Percentiles rank a stretch among this genome's conserved stretches.
These are phyloP conservation scores for Acheta domesticus DNA, from an alignment of 2,888 invertebrate species.

Conservation along the genomic window DNA sequence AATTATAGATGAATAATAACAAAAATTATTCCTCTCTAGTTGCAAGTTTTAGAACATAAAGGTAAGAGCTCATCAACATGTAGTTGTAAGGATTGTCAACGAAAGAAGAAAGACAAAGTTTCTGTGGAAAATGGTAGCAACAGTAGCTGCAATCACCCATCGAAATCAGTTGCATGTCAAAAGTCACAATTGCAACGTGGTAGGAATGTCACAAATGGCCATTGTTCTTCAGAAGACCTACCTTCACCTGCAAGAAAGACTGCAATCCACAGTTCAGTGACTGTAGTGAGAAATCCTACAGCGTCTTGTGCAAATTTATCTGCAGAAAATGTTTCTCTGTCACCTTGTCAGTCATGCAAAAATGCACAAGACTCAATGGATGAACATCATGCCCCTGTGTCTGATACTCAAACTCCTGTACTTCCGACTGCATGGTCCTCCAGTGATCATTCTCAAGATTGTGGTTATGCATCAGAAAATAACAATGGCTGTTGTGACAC, in stretches of 20 bases:
- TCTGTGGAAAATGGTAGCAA: neutral
- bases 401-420: conserved; percentile 19
- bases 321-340: conserved; percentile 24
- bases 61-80: conserved; percentile 45
- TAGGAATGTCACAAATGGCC: neutral
- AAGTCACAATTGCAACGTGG: neutral
- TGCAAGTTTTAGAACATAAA: conserved; percentile 46
- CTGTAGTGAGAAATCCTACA: conserved; percentile 11
- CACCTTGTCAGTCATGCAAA: conserved; percentile 36
- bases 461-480: conserved; percentile 83
- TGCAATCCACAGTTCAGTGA: neutral
- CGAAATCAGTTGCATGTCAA: neutral
- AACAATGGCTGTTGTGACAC: conserved; percentile 69
- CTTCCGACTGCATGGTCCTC: conserved; percentile 55
- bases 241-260: neutral
- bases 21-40: conserved; percentile 38
- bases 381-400: conserved; percentile 11
- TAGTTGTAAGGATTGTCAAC: conserved; percentile 46
- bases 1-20: neutral
- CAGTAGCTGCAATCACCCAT: neutral
- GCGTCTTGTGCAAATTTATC: conserved; percentile 22
- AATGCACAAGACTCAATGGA: conserved; percentile 32
- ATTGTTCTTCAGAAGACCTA: neutral
- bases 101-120: conserved; percentile 39
- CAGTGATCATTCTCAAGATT: conserved; percentile 73